phyloP scores from a whole-genome alignment of 2,888 invertebrate species.

The Gonocerus acuteangulatus region DNA sequence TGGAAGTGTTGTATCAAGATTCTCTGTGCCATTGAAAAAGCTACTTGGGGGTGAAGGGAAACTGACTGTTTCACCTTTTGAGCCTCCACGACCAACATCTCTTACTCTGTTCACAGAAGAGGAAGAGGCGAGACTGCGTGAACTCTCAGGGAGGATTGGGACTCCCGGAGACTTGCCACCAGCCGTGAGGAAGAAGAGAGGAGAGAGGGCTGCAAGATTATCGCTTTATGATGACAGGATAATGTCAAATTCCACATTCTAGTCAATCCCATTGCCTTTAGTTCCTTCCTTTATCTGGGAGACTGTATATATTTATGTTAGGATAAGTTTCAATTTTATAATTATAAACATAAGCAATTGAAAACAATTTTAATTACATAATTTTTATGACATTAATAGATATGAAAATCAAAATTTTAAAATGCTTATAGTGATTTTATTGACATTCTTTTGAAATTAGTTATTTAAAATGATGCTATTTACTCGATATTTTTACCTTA shows the following conservation, averaged over 20 bases:
- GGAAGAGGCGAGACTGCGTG: constrained; percentile 44
- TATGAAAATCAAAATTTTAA: neutral
- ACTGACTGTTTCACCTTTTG: constrained; percentile 29
- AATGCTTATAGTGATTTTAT: neutral
- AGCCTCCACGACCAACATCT: constrained; percentile 30
- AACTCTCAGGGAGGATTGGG: constrained; percentile 69
- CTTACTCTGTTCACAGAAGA: constrained; percentile 29
- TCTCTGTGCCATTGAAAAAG: constrained; percentile 12
- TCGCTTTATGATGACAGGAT: constrained; percentile 84
- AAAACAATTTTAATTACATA: neutral
- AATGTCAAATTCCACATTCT: constrained; percentile 50
- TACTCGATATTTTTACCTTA: neutral
- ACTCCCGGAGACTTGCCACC: constrained; percentile 76
- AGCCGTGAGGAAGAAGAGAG: constrained; percentile 61
- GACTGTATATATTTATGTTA: neutral
- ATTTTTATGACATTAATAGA: neutral
- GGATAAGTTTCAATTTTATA: neutral
- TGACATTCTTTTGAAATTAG: neutral
- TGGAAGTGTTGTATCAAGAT: constrained; percentile 11
- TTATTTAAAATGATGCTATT: neutral
- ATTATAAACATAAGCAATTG: neutral
- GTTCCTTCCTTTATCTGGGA: neutral
- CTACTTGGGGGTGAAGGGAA: constrained; percentile 9
- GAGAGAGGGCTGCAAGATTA: constrained; percentile 59
- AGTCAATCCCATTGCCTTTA: constrained; percentile 20